Evolutionary conservation across 2,113 vertebrate species (phyloP).

Genomic region (Brienomyrus brachyistius): DNA sequence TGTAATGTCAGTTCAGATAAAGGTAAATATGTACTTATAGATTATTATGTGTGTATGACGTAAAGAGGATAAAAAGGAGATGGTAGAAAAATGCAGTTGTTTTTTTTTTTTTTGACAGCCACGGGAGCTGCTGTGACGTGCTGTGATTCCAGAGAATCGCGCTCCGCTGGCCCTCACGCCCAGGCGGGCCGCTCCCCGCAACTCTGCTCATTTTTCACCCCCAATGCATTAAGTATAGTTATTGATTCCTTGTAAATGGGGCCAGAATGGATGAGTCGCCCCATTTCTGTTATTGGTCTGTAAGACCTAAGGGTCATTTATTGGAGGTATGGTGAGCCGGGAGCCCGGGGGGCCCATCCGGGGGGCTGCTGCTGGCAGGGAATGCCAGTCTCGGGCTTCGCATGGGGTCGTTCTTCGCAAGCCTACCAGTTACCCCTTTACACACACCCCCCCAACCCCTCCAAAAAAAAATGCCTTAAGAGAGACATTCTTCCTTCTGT

Average conservation of each 20-base stretch:
- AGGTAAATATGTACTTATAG: not conserved
- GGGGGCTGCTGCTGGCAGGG: slow-evolving; percentile 66
- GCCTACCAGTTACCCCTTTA: not conserved
- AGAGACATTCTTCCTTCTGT: not conserved
- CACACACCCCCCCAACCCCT: not conserved
- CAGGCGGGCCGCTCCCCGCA: slow-evolving; percentile 88
- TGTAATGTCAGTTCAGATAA: not conserved
- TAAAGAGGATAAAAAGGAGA: not conserved
- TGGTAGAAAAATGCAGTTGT: not conserved
- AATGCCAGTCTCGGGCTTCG: slow-evolving; percentile 56
- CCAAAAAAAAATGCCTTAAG: not conserved
- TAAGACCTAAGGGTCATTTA: slow-evolving; percentile 97
- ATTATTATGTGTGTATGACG: not conserved
- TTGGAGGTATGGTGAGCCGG: slow-evolving; percentile 75
- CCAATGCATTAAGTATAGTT: slow-evolving; percentile 78
- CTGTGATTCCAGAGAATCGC: not conserved
- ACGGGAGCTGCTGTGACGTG: not conserved
- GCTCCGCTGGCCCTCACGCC: slow-evolving; percentile 68
- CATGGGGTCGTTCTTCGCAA: slow-evolving; percentile 18
- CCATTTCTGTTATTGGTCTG: slow-evolving; percentile 96
- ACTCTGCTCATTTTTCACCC: slow-evolving; percentile 82
- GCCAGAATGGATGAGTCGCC: slow-evolving; percentile 76
- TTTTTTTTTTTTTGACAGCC: not conserved
- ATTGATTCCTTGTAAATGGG: slow-evolving; percentile 84
- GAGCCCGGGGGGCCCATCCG: slow-evolving; percentile 57